Conservation (phyloP, 2,797 vertebrate species). For the Eidolon dupreanum region DNA sequence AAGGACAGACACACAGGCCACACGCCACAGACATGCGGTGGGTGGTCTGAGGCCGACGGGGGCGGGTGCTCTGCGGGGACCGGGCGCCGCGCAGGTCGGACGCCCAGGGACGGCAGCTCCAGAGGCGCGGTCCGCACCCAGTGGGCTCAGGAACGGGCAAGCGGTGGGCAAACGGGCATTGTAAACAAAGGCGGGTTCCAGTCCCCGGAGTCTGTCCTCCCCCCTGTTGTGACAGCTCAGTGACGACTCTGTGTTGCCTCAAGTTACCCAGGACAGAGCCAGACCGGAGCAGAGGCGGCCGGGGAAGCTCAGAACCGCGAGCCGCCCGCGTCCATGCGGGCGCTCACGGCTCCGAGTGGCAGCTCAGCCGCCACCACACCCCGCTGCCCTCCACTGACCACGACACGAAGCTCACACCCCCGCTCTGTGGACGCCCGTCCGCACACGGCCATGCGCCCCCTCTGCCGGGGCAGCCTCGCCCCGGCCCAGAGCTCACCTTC, state of each 20-base stretch:
- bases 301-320: slow-evolving; percentile 26
- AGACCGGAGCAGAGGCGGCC: not conserved
- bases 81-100: not conserved
- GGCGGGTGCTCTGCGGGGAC: not conserved
- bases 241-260: not conserved
- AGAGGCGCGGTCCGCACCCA: slow-evolving; percentile 91
- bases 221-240: not conserved
- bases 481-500: slow-evolving; percentile 90
- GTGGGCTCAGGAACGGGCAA: slow-evolving; percentile 89
- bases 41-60: not conserved
- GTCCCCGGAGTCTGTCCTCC: not conserved
- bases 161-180: slow-evolving; percentile 53
- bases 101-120: too few relatives aligned
- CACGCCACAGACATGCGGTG: slow-evolving; percentile 76
- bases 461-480: not conserved
- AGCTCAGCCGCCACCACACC: slow-evolving; percentile 47
- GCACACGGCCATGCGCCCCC: slow-evolving; percentile 26
- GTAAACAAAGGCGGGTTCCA: not conserved
- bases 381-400: not conserved
- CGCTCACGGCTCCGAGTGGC: slow-evolving; percentile 74
- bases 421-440: not conserved
- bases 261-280: not conserved
- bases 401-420: not conserved
- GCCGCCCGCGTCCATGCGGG: not conserved
- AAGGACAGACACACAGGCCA: slow-evolving; percentile 89